phyloP scores from a whole-genome alignment of 1,140 invertebrate species.

The Charaxes varanes region DNA sequence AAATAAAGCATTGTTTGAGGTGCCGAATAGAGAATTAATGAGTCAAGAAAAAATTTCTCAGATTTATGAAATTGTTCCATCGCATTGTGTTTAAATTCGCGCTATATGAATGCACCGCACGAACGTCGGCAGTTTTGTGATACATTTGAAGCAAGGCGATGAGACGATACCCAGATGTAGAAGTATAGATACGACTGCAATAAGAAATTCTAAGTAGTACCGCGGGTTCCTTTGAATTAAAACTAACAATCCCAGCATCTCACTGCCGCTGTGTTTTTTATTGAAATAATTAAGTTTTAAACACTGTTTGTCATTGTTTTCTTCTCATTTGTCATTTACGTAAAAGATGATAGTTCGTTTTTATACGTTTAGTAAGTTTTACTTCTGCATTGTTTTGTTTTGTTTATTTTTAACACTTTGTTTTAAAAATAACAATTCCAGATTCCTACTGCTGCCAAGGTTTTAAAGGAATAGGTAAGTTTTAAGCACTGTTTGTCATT shows the following conservation, averaged over 20 bases:
- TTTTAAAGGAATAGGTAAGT: slow-evolving; percentile 14
- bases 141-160: slow-evolving; percentile 14
- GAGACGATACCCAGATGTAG: slow-evolving; percentile 13
- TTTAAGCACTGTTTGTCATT: slow-evolving; percentile 16
- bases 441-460: slow-evolving; percentile 2
- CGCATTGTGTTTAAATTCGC: slow-evolving; percentile 17
- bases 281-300: slow-evolving; percentile 17
- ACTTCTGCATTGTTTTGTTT: too few species aligned
- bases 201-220: slow-evolving; percentile 18
- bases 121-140: slow-evolving; percentile 12
- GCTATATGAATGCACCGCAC: slow-evolving; percentile 14
- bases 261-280: slow-evolving; percentile 6
- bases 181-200: slow-evolving; percentile 12
- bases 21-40: too few species aligned
- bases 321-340: background rate
- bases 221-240: slow-evolving; percentile 19
- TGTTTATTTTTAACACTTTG: too few species aligned
- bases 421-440: slow-evolving; percentile 15
- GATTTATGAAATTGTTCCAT: slow-evolving; percentile 8
- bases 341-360: too few species aligned
- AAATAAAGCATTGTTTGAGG: too few species aligned
- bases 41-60: slow-evolving; percentile 3
- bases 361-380: too few species aligned
- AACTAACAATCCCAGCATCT: slow-evolving; percentile 12
- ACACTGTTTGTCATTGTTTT: slow-evolving; percentile 13